Base-by-base conservation (phyloP, 2,888 invertebrate species). In the Hirtodrosophila histrioides region DNA sequence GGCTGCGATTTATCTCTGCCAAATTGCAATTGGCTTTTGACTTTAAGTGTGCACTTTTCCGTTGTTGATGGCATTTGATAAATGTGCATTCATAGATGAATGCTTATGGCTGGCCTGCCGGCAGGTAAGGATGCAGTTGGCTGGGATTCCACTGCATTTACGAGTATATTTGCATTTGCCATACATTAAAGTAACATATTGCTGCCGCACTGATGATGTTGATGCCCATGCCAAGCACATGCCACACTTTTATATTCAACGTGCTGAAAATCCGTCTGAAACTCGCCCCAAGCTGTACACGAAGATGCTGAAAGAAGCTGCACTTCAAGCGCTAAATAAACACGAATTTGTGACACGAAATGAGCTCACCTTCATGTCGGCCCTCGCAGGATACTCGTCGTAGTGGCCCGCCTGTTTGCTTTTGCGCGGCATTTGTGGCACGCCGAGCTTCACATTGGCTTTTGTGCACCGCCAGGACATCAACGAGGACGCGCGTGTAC, bases 331-430 rank as follows among this genome's bases (percentile, higher is more conserved):
- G 24, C 24, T 33, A 40, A 46, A 41, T 61, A 61, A 68, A 61
- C 62, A 51, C 41, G 41, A 67, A 66, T 70, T 75, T 66, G 75
- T 75, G 78, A 69, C 80, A 78, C 55, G 57, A 78, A 80, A 80
- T 76, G 68, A 68, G 69, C 41, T 75, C 61, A 49, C 61, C 61
- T 49, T 53, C 17, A 24, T 17, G 29, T 10, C n/a, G 39, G 10
- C 10, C 9, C 27, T 9, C 17, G 8, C 17, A 37, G 9, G 8
- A 11, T 4, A 8, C 43, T 3, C 8, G 3, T 7, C 24, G 7
- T 4, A 29, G 31, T 31, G 24, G 35, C 35, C 29, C 27, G 58
- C 7, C 43, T 49, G 51, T 61, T 68, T 61, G 44, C 69, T n/a
- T 50, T 58, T 41, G 41, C 50, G 45, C 39, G 41, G 57, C 56